A percentile compares a stretch with the other conserved stretches of the same genome.
Evolutionary conservation across 1,140 invertebrate species (phyloP).

Genomic region (Lasaia peninsularis): DNA sequence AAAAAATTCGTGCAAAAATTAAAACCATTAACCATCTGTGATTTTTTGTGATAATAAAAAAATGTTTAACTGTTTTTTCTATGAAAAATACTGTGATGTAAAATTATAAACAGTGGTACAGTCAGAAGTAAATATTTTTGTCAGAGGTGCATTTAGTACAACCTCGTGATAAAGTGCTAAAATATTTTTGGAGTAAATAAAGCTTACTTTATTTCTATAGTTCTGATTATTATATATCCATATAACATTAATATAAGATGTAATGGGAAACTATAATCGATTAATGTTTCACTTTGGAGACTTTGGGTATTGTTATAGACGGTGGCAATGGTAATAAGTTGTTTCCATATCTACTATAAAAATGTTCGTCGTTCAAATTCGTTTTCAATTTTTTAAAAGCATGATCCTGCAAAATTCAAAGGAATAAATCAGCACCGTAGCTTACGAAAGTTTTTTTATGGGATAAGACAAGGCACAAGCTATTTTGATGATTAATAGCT

Average conservation of each 20-base stretch:
- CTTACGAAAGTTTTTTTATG: too few species aligned
- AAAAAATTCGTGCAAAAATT: too few species aligned
- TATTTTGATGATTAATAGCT: too few species aligned
- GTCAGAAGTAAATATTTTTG: too few species aligned
- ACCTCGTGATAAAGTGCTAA: neutral
- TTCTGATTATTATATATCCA: neutral
- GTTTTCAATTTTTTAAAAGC: slow-evolving; percentile 40
- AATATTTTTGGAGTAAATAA: neutral
- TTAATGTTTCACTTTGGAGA: slow-evolving; percentile 52
- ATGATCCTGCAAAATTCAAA: slow-evolving; percentile 49
- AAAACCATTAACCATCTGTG: too few species aligned
- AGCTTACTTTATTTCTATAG: slow-evolving; percentile 2
- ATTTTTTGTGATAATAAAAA: too few species aligned
- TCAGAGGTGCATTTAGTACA: too few species aligned
- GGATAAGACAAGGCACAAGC: too few species aligned
- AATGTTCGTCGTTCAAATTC: slow-evolving; percentile 63
- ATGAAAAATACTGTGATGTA: too few species aligned
- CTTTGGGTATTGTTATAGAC: slow-evolving; percentile 73
- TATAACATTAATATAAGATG: neutral
- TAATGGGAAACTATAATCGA: slow-evolving; percentile 6
- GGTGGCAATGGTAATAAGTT: slow-evolving; percentile 73
- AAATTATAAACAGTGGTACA: too few species aligned
- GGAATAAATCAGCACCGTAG: too few species aligned
- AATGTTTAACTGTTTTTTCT: too few species aligned
- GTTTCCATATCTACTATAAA: slow-evolving; percentile 76